Base-by-base conservation (phyloP, 2,888 invertebrate species). In the Ochropacha duplaris region DNA sequence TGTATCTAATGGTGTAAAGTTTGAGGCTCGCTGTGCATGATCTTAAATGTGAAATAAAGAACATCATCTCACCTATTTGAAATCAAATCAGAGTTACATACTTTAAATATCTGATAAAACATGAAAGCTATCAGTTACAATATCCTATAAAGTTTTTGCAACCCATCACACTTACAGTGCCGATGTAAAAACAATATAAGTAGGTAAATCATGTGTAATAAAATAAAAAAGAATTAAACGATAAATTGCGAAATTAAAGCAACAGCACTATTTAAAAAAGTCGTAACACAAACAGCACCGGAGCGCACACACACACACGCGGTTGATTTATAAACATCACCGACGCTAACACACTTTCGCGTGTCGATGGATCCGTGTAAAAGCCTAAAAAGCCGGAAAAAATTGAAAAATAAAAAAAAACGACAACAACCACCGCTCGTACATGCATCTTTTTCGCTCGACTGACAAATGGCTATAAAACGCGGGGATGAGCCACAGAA, bases 381-480 rank as follows among this genome's bases (percentile, higher is more conserved):
- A 92, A 92, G 92, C 92, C 85, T 84, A 87, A 91, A 91, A 91
- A 87, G 81, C 78, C 74, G 73, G 81, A 86, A 88, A 86, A 84
- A 82, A 80, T 66, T 59, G 60, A 58, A 65, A 69, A 74, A 73
- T 71, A 78, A 62, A 69, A 65, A 69, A 69, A 69, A 59, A 67
- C 70, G 69, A 75, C 73, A 78, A 77, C 76, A 76, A 72, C 74
- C 68, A 68, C 66, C 64, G 76, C 80, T 76, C 77, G 80, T 84
- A 86, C 90, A 88, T 88, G 91, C 90, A 88, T 92, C 92, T 90
- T 90, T 88, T 86, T 88, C 90, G 81, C 79, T 67, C 81, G 81
- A 79, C 88, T 92, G 92, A 92, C 92, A 92, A 92, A 92, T 92
- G 92, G 92, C 82, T 81, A 83, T 87, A 86, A 87, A 88, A 84